Conservation (phyloP, 2,113 vertebrate species). For the Ochotona curzoniae region DNA sequence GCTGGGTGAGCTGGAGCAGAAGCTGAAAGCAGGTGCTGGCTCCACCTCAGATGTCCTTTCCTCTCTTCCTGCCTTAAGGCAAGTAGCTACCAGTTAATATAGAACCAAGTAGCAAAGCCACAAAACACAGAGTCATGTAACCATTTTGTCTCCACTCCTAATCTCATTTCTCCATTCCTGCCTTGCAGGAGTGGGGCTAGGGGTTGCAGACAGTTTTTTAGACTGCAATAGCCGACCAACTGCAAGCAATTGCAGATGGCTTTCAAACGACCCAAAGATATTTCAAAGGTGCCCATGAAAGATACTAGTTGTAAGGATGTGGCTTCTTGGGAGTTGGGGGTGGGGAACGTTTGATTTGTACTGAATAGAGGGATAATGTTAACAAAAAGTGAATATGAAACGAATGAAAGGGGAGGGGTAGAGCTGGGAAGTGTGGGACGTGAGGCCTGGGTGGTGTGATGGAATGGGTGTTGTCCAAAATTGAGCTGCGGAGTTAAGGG, state of each 20-base stretch:
- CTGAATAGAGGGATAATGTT: not conserved
- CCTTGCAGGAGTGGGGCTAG: not conserved
- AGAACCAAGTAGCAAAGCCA: not conserved
- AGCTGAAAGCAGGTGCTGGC: not conserved
- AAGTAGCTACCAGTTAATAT: not conserved
- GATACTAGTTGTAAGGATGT: not conserved
- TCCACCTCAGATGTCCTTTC: not conserved
- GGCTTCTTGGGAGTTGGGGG: not conserved
- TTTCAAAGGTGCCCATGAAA: not conserved
- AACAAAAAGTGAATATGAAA: not conserved
- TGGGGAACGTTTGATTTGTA: not conserved
- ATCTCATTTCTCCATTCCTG: not conserved
- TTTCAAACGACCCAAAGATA: not conserved
- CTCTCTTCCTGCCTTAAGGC: not conserved
- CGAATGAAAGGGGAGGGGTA: not conserved
- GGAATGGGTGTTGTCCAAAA: not conserved
- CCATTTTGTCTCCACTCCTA: not conserved
- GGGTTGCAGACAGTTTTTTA: not conserved
- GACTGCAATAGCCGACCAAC: not conserved
- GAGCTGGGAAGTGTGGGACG: too few relatives aligned
- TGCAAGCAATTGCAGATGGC: not conserved
- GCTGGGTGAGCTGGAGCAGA: rapidly evolving
- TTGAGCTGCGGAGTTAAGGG: slow-evolving; percentile 5
- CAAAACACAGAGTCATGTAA: not conserved
- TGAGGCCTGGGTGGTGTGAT: not conserved